Conservation (phyloP, 2,888 invertebrate species). For the Eupithecia subfuscata region DNA sequence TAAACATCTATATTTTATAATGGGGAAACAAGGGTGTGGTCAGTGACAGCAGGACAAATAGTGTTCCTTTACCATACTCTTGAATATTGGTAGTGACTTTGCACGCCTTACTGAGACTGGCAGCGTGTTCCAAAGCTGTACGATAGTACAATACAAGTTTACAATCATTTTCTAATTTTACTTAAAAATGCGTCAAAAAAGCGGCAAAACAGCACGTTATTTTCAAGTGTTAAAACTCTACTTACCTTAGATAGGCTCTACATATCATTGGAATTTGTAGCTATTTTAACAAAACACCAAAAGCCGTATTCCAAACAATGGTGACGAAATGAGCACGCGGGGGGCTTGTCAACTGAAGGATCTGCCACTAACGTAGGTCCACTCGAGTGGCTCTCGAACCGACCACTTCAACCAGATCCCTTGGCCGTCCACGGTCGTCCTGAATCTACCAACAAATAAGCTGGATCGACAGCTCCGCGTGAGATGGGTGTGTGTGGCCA, state of each 20-base stretch:
- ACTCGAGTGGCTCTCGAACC: conserved; percentile 42
- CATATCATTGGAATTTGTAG: conserved; percentile 12
- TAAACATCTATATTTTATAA: no score
- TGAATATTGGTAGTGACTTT: no score
- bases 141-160: no score
- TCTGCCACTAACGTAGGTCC: conserved; percentile 40
- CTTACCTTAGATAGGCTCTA: neutral
- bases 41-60: no score
- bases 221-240: neutral
- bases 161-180: no score
- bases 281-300: conserved; percentile 7
- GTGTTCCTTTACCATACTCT: no score
- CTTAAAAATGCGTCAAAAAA: neutral
- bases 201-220: neutral
- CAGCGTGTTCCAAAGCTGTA: no score
- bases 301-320: conserved; percentile 37
- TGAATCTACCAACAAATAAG: conserved; percentile 54
- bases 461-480: conserved; percentile 56
- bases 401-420: conserved; percentile 57
- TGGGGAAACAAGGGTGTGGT: no score
- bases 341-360: conserved; percentile 45
- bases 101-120: no score
- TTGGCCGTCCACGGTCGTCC: conserved; percentile 46
- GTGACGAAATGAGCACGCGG: conserved; percentile 50
- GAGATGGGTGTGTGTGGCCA: conserved; percentile 55